These are phyloP conservation scores for Gastrophysa polygoni DNA, from an alignment of 2,888 invertebrate genomes.

Conservation along the genomic window DNA sequence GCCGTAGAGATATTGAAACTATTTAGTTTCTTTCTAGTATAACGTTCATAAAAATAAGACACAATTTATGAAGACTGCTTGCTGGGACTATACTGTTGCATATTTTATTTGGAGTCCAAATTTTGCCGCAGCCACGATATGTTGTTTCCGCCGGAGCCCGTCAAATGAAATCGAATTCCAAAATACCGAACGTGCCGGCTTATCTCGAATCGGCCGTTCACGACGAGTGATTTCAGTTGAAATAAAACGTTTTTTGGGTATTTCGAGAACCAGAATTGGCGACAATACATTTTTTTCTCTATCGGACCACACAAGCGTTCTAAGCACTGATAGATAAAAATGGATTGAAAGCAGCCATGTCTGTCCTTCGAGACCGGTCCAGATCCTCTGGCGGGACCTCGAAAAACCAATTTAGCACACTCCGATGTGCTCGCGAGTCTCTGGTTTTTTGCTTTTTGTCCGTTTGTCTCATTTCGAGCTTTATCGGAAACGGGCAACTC, in stretches of 20 bases:
- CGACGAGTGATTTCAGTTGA: constrained; percentile 35
- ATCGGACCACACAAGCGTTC: constrained; percentile 46
- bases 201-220: constrained; percentile 28
- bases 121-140: no score
- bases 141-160: no score
- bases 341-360: constrained; percentile 40
- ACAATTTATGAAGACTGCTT: no score
- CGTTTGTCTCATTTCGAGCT: neutral
- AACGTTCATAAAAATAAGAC: no score
- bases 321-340: constrained; percentile 44
- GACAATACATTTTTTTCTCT: constrained; percentile 27
- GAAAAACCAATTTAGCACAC: constrained; percentile 34
- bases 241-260: constrained; percentile 34
- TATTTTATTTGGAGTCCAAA: no score
- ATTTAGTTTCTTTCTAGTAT: no score
- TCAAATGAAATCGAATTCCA: neutral
- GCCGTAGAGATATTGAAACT: no score
- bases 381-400: constrained; percentile 30
- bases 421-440: constrained; percentile 2
- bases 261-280: constrained; percentile 36
- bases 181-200: constrained; percentile 1
- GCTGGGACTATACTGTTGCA: no score
- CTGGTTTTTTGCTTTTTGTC: constrained; percentile 15
- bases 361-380: constrained; percentile 40
- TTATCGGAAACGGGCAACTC: neutral